Evolutionary conservation across 1,140 invertebrate species (phyloP).

Genomic region (honey bee (Apis mellifera)): DNA sequence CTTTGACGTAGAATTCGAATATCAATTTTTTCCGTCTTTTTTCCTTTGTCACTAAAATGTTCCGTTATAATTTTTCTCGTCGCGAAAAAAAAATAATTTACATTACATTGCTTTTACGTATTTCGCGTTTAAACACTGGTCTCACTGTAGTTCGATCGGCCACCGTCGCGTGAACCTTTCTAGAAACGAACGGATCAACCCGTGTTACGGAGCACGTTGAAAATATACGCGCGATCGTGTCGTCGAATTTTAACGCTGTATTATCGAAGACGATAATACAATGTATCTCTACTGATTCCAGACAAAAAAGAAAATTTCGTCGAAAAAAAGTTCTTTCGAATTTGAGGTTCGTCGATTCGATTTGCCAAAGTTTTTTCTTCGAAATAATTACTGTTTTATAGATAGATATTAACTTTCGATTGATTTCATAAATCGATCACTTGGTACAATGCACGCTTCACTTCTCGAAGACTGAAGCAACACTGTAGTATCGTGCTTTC

Average conservation of each 20-base stretch:
- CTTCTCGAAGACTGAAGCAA: slow-evolving; percentile 67
- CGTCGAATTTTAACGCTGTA: not conserved
- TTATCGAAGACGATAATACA: no score
- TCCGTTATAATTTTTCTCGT: not conserved
- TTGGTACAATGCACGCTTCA: slow-evolving; percentile 48
- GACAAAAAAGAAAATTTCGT: not conserved
- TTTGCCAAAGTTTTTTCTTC: not conserved
- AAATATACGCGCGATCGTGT: not conserved
- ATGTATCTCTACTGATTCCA: no score
- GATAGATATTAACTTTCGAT: not conserved
- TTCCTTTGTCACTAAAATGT: not conserved
- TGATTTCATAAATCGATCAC: not conserved
- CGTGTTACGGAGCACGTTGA: not conserved
- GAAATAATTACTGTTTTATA: no score
- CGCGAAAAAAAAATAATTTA: slow-evolving; percentile 23
- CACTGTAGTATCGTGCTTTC: slow-evolving; percentile 62
- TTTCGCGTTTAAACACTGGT: not conserved
- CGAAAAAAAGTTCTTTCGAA: not conserved
- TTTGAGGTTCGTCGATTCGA: no score
- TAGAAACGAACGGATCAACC: not conserved
- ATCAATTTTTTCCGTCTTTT: not conserved
- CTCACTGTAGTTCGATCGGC: not conserved
- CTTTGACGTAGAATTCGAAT: no score
- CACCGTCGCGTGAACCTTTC: slow-evolving; percentile 9
- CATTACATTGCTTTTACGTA: slow-evolving; percentile 28